phyloP scores from a whole-genome alignment of 2,888 invertebrate genomes.

The Muscina levida region DNA sequence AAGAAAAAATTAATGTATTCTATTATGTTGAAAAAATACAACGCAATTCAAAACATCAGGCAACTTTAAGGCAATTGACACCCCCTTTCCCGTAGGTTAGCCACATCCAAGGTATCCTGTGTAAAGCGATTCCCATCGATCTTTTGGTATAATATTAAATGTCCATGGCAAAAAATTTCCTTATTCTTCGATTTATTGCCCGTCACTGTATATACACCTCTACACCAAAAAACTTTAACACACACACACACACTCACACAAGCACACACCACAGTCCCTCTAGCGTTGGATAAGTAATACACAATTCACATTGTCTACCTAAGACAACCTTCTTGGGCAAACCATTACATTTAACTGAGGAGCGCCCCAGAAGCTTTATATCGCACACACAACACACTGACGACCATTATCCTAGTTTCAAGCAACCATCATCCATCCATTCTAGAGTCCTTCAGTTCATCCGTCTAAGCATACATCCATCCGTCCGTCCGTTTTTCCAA shows the following conservation, averaged over 20 bases:
- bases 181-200: too few species aligned
- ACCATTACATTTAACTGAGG: constrained; percentile 19
- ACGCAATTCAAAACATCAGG: too few species aligned
- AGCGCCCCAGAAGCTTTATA: neutral
- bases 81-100: too few species aligned
- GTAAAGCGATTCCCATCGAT: too few species aligned
- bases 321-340: constrained; percentile 38
- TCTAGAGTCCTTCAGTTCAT: neutral
- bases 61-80: too few species aligned
- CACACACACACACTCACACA: neutral
- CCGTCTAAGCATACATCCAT: neutral
- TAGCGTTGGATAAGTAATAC: neutral
- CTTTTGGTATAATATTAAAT: too few species aligned
- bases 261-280: constrained; percentile 12
- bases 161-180: too few species aligned
- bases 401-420: neutral
- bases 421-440: neutral
- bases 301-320: constrained; percentile 4
- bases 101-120: too few species aligned
- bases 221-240: constrained; percentile 1
- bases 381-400: neutral
- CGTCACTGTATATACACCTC: neutral
- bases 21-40: too few species aligned
- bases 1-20: too few species aligned
- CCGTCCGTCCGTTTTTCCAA: constrained; percentile 19